Base-by-base conservation (phyloP, 2,113 vertebrate species). In the Bubo blakistoni region DNA sequence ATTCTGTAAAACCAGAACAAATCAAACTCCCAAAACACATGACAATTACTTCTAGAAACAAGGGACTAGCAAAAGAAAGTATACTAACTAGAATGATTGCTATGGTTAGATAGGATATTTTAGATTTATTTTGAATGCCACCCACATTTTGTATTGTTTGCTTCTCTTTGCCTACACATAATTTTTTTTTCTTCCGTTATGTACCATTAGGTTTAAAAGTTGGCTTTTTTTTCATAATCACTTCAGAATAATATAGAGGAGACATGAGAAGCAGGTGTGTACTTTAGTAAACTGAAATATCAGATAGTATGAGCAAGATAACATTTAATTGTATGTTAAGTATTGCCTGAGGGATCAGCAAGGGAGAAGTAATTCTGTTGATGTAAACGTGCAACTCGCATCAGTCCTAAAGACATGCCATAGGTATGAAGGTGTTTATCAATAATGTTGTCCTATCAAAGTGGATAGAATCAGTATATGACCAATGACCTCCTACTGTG, bases 291-390 rank as follows among this genome's bases (percentile, higher is more conserved):
- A 93, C 9, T 67, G 72, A 96, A 93, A 77, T 85, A 96, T 67
- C 71, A 92, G 55, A 59, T 71, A 79, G 34, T 58, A 93, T 81
- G 72, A 90, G 44, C 42, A 97, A 91, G 46, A 63, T 46, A 81
- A 71, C 81, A 86, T 94, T 69, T 96, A 93, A 95, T 52, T 92
- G 38, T 73, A 38, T 91, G 88, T 81, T 90, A 95, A 93, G 15
- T 76, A 91, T 80, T 22, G 11, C 87, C 70, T 90, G 79, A 95
- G 77, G 70, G 65, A 95, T 91, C 77, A 92, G 90, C 82, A 94
- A 96, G 71, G 85, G 17, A 61, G 57, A 97, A 96, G 34, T 81
- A 91, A 69, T 78, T 97, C 74, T 86, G 61, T 47, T 92, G 82
- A 86, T 95, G 52, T 57, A 86, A 93, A 91, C 11, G 5, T 62